Evolutionary conservation across 2,797 vertebrate species (phyloP).

Genomic region (Enteromius anoplus): DNA sequence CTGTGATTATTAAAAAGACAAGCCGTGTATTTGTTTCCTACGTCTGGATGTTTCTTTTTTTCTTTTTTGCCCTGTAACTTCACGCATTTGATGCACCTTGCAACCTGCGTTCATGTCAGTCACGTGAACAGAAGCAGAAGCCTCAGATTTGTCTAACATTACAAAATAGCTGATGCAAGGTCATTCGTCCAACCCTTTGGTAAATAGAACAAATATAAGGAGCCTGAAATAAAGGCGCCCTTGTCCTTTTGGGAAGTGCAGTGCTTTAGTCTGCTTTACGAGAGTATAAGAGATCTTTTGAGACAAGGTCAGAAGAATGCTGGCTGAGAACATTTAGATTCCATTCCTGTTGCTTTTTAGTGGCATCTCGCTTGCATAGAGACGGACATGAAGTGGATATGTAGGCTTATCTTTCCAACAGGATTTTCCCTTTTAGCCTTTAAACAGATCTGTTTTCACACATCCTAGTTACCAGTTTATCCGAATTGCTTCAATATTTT

Average conservation of each 20-base stretch:
- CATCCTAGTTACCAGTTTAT: background rate
- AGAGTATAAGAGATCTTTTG: constrained; percentile 68
- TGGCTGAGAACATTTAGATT: constrained; percentile 75
- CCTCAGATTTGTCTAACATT: constrained; percentile 54
- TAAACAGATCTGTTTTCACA: constrained; percentile 12
- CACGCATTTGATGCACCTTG: constrained; percentile 28
- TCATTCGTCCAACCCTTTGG: constrained; percentile 45
- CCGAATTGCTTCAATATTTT: background rate
- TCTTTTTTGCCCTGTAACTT: background rate
- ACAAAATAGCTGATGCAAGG: constrained; percentile 46
- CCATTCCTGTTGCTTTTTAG: constrained; percentile 67
- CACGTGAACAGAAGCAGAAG: constrained; percentile 38
- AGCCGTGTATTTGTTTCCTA: constrained; percentile 40
- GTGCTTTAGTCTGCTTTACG: constrained; percentile 48
- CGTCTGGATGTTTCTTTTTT: background rate
- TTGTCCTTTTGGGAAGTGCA: constrained; percentile 59
- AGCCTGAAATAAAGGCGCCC: constrained; percentile 59
- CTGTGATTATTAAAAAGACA: background rate
- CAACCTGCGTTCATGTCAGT: constrained; percentile 20
- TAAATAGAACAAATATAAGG: constrained; percentile 53
- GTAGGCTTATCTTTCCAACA: constrained; percentile 46
- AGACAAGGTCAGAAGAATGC: constrained; percentile 74
- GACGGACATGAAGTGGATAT: constrained; percentile 72
- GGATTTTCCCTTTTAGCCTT: constrained; percentile 34
- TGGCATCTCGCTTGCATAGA: constrained; percentile 66